Percentiles rank a stretch among this genome's conserved stretches.
Conservation (phyloP, 2,113 vertebrate genomes). For the Ciconia boyciana region DNA sequence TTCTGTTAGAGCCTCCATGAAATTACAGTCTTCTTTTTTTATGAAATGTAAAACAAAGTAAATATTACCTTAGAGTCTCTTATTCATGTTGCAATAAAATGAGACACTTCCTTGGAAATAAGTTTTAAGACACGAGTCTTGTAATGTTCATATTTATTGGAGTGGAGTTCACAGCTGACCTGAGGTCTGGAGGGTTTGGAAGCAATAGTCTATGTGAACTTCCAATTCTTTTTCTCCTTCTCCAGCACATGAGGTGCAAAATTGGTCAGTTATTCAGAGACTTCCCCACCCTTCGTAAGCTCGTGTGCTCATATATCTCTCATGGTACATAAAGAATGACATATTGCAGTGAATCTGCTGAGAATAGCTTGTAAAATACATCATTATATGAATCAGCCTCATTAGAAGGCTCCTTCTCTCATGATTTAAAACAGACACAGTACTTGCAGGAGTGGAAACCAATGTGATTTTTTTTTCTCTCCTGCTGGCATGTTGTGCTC, state of each 20-base stretch:
- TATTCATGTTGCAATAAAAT: slow-evolving; percentile 28
- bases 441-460: slow-evolving; percentile 36
- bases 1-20: slow-evolving; percentile 40
- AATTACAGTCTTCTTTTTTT: slow-evolving; percentile 17
- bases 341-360: slow-evolving; percentile 62
- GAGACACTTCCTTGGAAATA: slow-evolving; percentile 52
- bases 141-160: slow-evolving; percentile 36
- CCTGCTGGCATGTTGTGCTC: slow-evolving; percentile 5
- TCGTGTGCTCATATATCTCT: slow-evolving; percentile 6
- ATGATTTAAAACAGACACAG: slow-evolving; percentile 66
- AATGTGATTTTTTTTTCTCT: neutral
- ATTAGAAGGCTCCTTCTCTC: slow-evolving; percentile 52
- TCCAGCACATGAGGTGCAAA: slow-evolving; percentile 36
- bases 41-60: slow-evolving; percentile 39
- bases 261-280: slow-evolving; percentile 20
- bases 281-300: neutral
- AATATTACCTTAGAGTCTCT: slow-evolving; percentile 48
- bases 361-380: slow-evolving; percentile 68
- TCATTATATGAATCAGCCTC: slow-evolving; percentile 67
- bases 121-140: slow-evolving; percentile 2
- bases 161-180: slow-evolving; percentile 10
- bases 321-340: slow-evolving; percentile 47
- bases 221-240: neutral
- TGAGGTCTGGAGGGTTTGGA: slow-evolving; percentile 31
- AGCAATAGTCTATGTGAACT: slow-evolving; percentile 5